Conservation (phyloP, 2,888 invertebrate species). For the Adineta ricciae region DNA sequence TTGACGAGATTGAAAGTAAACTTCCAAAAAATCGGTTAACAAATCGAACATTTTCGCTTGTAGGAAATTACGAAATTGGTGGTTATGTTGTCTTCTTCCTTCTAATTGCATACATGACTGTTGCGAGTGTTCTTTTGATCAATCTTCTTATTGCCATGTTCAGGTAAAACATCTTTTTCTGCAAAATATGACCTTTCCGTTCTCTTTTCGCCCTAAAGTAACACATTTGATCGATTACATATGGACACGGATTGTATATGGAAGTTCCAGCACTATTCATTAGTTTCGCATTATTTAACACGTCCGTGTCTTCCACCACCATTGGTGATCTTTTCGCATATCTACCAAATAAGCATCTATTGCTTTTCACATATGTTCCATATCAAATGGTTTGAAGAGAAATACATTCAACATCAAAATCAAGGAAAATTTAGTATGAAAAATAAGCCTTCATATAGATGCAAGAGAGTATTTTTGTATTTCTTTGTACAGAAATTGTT, state of each 20-base stretch:
- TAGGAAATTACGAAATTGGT: slow-evolving; percentile 34
- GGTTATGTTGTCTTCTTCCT: slow-evolving; percentile 42
- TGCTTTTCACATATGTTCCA: not conserved
- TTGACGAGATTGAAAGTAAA: slow-evolving; percentile 33
- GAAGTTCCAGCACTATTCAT: slow-evolving; percentile 45
- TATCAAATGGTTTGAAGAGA: not conserved
- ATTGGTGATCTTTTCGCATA: slow-evolving; percentile 40
- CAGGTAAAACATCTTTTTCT: slow-evolving; percentile 41
- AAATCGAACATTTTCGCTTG: no score
- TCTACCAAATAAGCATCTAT: not conserved
- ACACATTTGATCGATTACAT: slow-evolving; percentile 35
- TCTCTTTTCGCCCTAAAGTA: not conserved
- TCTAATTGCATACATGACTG: slow-evolving; percentile 45
- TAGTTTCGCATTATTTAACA: slow-evolving; percentile 45
- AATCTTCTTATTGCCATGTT: slow-evolving; percentile 51
- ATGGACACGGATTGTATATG: slow-evolving; percentile 46
- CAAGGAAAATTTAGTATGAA: not conserved
- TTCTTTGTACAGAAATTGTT: not conserved
- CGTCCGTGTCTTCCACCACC: slow-evolving; percentile 47
- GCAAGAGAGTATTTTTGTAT: not conserved
- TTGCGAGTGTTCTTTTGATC: slow-evolving; percentile 48
- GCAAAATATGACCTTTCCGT: no score
- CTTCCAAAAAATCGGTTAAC: no score
- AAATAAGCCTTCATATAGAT: not conserved
- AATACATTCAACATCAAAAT: not conserved